phyloP scores from a whole-genome alignment of 2,113 vertebrate genomes.

The Ceratotherium simum region DNA sequence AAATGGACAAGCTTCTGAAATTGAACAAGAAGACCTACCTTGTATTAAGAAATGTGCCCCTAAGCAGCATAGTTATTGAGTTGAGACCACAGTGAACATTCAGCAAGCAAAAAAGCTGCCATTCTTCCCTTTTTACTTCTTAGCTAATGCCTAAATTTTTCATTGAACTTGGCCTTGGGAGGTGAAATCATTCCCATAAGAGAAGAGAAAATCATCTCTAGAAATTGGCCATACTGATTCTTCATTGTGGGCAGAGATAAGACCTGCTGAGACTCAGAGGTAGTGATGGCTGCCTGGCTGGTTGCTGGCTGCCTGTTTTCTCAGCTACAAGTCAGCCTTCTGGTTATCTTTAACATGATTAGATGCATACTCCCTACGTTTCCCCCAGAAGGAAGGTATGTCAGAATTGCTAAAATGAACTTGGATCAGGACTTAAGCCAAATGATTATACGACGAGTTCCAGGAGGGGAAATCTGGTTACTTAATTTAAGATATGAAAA shows the following conservation, averaged over 20 bases:
- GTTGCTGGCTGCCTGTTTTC: background rate
- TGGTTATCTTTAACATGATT: constrained; percentile 45
- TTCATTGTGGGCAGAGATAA: background rate
- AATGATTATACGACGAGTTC: constrained; percentile 11
- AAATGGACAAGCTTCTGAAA: constrained; percentile 46
- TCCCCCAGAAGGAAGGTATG: constrained; percentile 24
- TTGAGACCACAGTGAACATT: background rate
- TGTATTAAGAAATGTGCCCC: background rate
- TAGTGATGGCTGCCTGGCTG: background rate
- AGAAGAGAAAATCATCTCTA: constrained; percentile 51
- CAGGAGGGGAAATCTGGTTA: background rate
- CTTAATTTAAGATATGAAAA: constrained; percentile 45
- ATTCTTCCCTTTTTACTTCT: constrained; percentile 27
- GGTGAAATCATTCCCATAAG: background rate
- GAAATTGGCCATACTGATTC: background rate
- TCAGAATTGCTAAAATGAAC: constrained; percentile 32
- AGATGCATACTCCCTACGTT: background rate
- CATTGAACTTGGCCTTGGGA: background rate
- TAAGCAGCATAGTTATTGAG: background rate
- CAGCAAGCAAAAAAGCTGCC: constrained; percentile 20
- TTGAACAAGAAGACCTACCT: constrained; percentile 2
- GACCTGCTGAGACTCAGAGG: background rate
- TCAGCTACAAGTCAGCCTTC: background rate
- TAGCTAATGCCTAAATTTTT: constrained; percentile 34
- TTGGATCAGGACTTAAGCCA: background rate